phyloP scores from a whole-genome alignment of 2,113 vertebrate species.

The Pygoscelis antarcticus region DNA sequence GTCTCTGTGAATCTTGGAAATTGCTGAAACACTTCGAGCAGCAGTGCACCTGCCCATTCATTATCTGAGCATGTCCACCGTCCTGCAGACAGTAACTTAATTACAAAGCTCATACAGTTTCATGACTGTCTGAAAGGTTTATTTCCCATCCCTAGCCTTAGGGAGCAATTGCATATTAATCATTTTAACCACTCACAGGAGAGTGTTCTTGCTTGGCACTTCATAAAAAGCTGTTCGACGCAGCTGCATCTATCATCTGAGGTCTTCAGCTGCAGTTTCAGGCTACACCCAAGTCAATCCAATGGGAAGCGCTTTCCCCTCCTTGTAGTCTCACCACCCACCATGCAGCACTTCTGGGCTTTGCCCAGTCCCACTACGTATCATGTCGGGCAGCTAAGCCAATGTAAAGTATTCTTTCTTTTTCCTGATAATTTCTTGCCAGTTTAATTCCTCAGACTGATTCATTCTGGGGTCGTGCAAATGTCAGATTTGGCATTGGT shows the following conservation, averaged over 20 bases:
- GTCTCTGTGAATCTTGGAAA: not conserved
- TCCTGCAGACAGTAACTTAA: not conserved
- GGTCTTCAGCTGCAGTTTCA: not conserved
- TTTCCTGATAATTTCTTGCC: not conserved
- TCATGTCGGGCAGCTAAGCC: not conserved
- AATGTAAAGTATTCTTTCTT: not conserved
- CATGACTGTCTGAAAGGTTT: not conserved
- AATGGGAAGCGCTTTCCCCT: not conserved
- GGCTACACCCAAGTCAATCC: not conserved
- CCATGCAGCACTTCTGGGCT: not conserved
- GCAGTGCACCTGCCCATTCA: not conserved
- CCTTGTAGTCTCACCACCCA: not conserved
- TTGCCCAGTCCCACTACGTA: not conserved
- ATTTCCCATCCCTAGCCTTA: not conserved
- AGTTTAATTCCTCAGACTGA: not conserved
- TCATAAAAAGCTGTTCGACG: not conserved
- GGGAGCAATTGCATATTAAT: not conserved
- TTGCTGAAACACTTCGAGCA: not conserved
- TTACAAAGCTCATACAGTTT: not conserved
- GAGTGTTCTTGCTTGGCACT: not conserved
- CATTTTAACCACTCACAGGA: not conserved
- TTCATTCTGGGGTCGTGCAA: not conserved
- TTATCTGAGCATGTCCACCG: rapidly evolving
- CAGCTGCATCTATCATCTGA: not conserved
- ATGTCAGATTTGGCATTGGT: not conserved